Evolutionary conservation across 2,888 invertebrate species (phyloP).

Genomic region (Pyrocoelia pectoralis): DNA sequence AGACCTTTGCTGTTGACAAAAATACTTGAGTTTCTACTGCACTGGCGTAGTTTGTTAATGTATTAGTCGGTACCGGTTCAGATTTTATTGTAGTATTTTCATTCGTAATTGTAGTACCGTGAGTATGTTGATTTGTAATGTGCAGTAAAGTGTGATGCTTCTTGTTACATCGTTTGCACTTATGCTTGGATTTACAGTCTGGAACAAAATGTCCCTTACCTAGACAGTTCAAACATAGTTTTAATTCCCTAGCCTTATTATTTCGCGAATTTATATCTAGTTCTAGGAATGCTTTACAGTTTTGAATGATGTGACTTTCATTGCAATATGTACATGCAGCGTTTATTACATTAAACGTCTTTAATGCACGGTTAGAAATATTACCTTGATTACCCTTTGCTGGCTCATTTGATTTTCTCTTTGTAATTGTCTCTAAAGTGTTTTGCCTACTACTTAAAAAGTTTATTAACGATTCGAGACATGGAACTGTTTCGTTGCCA

Average conservation of each 20-base stretch:
- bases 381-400: neutral
- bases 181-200: neutral
- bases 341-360: neutral
- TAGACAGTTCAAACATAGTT: neutral
- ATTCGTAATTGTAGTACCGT: too few species aligned
- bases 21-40: neutral
- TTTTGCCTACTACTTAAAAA: slow-evolving; percentile 1
- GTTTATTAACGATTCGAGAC: neutral
- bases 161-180: neutral
- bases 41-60: too few species aligned
- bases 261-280: neutral
- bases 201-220: neutral
- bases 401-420: neutral
- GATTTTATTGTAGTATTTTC: too few species aligned
- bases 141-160: neutral
- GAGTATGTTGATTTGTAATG: too few species aligned
- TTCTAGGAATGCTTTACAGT: neutral
- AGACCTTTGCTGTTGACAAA: neutral
- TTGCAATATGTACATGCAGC: neutral
- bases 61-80: too few species aligned
- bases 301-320: neutral
- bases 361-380: neutral
- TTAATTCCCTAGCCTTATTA: neutral
- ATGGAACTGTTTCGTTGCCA: neutral
- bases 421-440: neutral